Conservation (phyloP, 2,113 vertebrate species). For the Labrus mixtus region DNA sequence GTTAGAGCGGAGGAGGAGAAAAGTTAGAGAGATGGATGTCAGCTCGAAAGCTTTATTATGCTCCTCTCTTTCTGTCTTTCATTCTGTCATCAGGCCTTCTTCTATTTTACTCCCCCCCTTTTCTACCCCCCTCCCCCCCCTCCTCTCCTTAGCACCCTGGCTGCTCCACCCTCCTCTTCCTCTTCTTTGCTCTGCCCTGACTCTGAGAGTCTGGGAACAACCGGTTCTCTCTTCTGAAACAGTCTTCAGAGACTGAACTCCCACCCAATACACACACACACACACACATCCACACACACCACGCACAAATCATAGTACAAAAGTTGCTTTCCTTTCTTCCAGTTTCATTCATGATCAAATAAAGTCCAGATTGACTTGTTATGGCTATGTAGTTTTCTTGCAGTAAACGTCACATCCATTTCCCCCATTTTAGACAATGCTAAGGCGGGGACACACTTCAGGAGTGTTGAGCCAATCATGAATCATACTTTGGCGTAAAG, state of each 20-base stretch:
- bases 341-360: not conserved
- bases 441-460: not conserved
- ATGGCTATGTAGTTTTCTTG: not conserved
- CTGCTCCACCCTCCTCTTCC: constrained; percentile 29
- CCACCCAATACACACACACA: not conserved
- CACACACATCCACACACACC: not conserved
- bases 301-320: constrained; percentile 1
- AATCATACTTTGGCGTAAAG: not conserved
- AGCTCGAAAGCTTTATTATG: not conserved
- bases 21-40: not conserved
- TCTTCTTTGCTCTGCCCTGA: constrained; percentile 32
- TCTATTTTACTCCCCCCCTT: not conserved
- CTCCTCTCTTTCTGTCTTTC: no score
- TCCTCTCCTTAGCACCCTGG: not conserved
- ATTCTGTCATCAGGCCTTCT: not conserved
- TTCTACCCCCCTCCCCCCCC: not conserved
- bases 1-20: not conserved
- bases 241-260: constrained; percentile 12
- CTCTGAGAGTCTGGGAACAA: constrained; percentile 50
- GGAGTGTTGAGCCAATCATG: not conserved
- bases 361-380: not conserved
- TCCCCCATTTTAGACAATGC: not conserved
- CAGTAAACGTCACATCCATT: not conserved
- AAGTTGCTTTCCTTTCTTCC: not conserved
- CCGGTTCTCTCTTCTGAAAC: constrained; percentile 38